phyloP scores from a whole-genome alignment of 2,113 vertebrate species.

The Zosterops pallidus region DNA sequence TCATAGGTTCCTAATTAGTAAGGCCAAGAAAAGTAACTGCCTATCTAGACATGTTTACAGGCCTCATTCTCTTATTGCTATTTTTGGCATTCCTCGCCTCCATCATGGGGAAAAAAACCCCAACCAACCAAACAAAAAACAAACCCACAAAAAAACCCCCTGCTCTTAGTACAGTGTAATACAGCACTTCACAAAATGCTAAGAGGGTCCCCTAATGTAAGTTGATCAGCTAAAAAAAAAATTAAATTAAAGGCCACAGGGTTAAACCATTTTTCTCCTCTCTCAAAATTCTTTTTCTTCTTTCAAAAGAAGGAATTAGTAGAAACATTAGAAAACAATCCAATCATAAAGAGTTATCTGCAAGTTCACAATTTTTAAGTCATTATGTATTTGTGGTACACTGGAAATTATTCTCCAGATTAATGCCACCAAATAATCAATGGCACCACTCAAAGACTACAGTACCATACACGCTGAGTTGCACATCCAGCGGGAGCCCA shows the following conservation, averaged over 20 bases:
- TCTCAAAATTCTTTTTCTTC: not conserved
- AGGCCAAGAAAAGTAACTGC: not conserved
- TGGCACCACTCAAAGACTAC: not conserved
- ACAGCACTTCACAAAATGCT: not conserved
- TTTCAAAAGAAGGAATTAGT: not conserved
- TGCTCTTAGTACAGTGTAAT: not conserved
- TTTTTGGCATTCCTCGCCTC: not conserved
- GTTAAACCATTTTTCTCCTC: not conserved
- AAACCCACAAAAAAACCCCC: not conserved
- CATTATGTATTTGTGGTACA: not conserved
- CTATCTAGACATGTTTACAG: not conserved
- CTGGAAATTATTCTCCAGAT: not conserved
- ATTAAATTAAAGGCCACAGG: not conserved
- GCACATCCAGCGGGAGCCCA: not conserved
- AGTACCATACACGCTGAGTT: rapidly evolving
- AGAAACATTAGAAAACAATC: not conserved
- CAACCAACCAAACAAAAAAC: too few relatives aligned
- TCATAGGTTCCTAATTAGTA: not conserved
- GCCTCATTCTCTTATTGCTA: not conserved
- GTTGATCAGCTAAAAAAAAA: not conserved
- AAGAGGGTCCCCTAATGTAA: not conserved
- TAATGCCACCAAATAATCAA: not conserved
- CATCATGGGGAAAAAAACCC: not conserved
- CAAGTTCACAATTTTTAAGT: not conserved
- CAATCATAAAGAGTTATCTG: not conserved